phyloP scores from a whole-genome alignment of 2,888 invertebrate genomes.

The Polymixis lichenea region DNA sequence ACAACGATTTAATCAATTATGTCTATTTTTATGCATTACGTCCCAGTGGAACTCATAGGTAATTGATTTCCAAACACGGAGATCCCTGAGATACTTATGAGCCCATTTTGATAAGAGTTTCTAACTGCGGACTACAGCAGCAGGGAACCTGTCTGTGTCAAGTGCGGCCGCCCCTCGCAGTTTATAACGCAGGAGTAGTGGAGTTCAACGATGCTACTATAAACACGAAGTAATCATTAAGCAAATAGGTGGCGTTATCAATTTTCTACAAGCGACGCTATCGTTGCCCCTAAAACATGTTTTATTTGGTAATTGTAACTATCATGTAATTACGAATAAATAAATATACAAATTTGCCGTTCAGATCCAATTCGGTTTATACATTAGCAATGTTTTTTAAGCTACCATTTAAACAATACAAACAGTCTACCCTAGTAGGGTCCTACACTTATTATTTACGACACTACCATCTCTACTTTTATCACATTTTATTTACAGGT shows the following conservation, averaged over 20 bases:
- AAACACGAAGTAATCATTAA: constrained; percentile 20
- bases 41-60: not conserved
- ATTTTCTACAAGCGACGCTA: constrained; percentile 22
- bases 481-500: no score
- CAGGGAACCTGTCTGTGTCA: not conserved
- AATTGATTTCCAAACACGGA: not conserved
- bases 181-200: constrained; percentile 1
- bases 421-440: no score
- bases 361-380: no score
- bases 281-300: constrained; percentile 13
- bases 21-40: not conserved
- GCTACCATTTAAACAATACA: no score
- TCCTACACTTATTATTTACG: no score
- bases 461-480: no score
- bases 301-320: constrained; percentile 24
- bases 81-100: not conserved
- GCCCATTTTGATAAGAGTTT: not conserved
- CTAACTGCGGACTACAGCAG: not conserved
- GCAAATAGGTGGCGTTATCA: constrained; percentile 35
- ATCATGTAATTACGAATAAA: constrained; percentile 10
- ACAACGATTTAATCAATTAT: constrained; percentile 1
- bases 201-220: constrained; percentile 23
- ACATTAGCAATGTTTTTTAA: no score
- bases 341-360: not conserved
- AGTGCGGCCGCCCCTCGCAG: not conserved